Conservation (phyloP, 2,113 vertebrate species). For the Phrynosoma blainvillii region DNA sequence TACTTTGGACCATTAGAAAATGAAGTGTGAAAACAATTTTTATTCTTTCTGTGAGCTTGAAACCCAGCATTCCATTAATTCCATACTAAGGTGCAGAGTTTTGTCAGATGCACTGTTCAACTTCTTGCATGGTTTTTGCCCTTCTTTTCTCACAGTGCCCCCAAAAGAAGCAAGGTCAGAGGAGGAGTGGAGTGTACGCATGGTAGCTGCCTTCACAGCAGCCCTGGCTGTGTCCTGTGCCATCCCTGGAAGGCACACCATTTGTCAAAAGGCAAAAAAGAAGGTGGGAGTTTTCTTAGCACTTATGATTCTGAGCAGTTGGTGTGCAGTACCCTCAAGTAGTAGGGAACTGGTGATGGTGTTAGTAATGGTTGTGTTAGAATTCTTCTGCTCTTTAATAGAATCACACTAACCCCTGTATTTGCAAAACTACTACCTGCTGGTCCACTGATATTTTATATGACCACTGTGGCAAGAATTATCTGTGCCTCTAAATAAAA, state of each 20-base stretch:
- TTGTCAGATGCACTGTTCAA: not conserved
- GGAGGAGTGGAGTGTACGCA: slow-evolving; percentile 37
- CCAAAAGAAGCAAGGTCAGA: slow-evolving; percentile 40
- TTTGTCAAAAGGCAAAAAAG: slow-evolving; percentile 72
- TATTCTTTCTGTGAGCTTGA: not conserved
- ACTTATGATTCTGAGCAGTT: not conserved
- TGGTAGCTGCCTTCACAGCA: slow-evolving; percentile 56
- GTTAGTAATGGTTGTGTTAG: no score
- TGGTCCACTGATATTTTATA: no score
- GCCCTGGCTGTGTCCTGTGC: slow-evolving; percentile 74
- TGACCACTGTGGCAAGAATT: no score
- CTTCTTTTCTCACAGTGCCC: slow-evolving; percentile 51
- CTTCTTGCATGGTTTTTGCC: no score
- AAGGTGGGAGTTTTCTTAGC: slow-evolving; percentile 65
- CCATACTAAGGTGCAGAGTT: no score
- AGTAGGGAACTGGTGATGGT: not conserved
- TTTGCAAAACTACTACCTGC: no score
- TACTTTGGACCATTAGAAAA: not conserved
- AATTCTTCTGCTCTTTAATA: not conserved
- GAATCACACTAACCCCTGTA: not conserved
- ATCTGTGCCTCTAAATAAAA: no score
- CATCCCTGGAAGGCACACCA: slow-evolving; percentile 62
- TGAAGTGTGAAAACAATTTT: not conserved
- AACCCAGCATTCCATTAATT: not conserved
- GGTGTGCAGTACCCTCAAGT: not conserved